Evolutionary conservation across 2,888 invertebrate genomes (phyloP).

Genomic region (Diarsia mendica): DNA sequence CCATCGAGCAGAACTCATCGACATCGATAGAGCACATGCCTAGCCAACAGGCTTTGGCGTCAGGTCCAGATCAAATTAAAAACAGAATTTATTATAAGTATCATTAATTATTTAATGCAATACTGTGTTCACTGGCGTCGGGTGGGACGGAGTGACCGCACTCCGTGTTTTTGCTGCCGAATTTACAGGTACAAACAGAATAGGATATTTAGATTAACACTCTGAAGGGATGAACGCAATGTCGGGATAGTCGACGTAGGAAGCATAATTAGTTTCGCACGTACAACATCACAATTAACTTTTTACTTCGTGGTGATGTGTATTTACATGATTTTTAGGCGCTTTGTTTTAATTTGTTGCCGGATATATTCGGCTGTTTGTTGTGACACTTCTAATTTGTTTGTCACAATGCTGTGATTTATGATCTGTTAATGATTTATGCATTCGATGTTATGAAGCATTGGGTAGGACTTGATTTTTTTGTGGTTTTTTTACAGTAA

Average conservation of each 20-base stretch:
- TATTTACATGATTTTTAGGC: conserved; percentile 44
- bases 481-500: background rate
- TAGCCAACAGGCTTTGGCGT: conserved; percentile 69
- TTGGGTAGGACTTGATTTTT: background rate
- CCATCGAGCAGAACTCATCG: conserved; percentile 32
- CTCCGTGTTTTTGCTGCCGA: conserved; percentile 81
- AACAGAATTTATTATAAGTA: conserved; percentile 88
- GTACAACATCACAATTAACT: conserved; percentile 70
- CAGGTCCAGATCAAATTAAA: conserved; percentile 85
- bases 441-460: background rate
- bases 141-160: conserved; percentile 78
- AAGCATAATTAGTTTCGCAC: conserved; percentile 77
- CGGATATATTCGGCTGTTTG: conserved; percentile 6
- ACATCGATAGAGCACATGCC: conserved; percentile 39
- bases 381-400: conserved; percentile 17
- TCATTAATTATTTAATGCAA: conserved; percentile 87
- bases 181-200: conserved; percentile 84
- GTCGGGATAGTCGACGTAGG: conserved; percentile 69
- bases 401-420: conserved; percentile 22
- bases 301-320: conserved; percentile 38
- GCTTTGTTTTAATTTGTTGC: conserved; percentile 35
- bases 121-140: conserved; percentile 69
- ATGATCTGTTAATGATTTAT: conserved; percentile 20
- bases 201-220: conserved; percentile 87
- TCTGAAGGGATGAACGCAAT: conserved; percentile 71